These are phyloP conservation scores for Orientallactaga bullata DNA, from an alignment of 2,113 vertebrate genomes.

Conservation along the genomic window DNA sequence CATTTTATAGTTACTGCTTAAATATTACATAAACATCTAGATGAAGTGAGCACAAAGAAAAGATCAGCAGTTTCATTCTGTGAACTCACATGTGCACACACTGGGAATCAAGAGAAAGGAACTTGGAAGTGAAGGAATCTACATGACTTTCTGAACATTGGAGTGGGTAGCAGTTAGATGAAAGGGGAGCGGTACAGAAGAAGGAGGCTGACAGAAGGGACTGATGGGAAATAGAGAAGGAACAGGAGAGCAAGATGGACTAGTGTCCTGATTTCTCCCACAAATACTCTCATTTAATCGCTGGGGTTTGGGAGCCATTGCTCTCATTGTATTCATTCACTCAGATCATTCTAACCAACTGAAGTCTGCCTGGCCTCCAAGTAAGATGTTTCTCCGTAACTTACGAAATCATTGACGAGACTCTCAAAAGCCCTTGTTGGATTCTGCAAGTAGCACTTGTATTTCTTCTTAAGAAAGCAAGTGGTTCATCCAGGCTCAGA, in stretches of 20 bases:
- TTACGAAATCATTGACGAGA: rapidly evolving
- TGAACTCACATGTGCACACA: rapidly evolving
- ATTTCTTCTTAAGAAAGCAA: too few relatives aligned
- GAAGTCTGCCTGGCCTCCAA: neutral
- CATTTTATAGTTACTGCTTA: neutral
- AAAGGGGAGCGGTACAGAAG: neutral
- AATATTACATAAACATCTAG: slow-evolving; percentile 1
- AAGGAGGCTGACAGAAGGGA: too few relatives aligned
- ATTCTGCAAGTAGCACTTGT: too few relatives aligned
- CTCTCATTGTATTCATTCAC: neutral
- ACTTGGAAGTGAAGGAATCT: too few relatives aligned
- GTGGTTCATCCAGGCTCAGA: too few relatives aligned
- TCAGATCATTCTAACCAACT: neutral
- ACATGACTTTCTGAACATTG: rapidly evolving
- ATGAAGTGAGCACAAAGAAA: neutral
- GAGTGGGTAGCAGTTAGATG: rapidly evolving
- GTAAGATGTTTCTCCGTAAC: neutral
- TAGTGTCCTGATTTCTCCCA: rapidly evolving
- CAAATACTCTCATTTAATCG: neutral
- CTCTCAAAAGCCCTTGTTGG: neutral
- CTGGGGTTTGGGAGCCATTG: rapidly evolving
- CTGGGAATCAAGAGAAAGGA: rapidly evolving
- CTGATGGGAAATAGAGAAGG: too few relatives aligned
- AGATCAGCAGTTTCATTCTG: rapidly evolving
- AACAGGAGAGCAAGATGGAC: neutral